Evolutionary conservation across 1,140 invertebrate species (phyloP).

Genomic region (Drosophila mauritiana): DNA sequence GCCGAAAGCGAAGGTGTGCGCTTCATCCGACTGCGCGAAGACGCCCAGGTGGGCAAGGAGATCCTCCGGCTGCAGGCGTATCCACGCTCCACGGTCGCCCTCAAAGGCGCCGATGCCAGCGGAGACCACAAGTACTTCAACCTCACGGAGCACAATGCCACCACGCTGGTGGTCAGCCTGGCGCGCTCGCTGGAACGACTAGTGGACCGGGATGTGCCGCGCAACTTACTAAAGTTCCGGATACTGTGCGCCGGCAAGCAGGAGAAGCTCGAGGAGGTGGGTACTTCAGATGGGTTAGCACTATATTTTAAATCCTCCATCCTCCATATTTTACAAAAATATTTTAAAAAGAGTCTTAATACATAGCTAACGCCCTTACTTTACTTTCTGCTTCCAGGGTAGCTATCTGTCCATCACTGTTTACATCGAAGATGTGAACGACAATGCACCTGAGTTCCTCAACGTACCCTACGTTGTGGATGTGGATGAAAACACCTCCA

Average conservation of each 20-base stretch:
- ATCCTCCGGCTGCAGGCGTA: constrained; percentile 79
- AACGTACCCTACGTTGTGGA: constrained; percentile 91
- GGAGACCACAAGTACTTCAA: constrained; percentile 83
- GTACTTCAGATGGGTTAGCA: constrained; percentile 9
- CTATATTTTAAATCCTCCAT: no score
- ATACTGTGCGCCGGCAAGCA: constrained; percentile 86
- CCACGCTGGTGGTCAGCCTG: constrained; percentile 90
- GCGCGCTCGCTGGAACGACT: constrained; percentile 91
- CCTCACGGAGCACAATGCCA: constrained; percentile 86
- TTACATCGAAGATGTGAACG: constrained; percentile 94
- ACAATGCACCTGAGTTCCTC: constrained; percentile 90
- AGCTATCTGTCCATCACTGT: constrained; percentile 91
- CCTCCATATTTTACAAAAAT: not conserved
- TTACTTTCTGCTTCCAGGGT: constrained; percentile 31
- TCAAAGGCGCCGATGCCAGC: constrained; percentile 66
- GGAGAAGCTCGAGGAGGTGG: constrained; percentile 84
- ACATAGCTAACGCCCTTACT: no score
- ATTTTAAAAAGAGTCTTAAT: not conserved
- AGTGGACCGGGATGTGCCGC: constrained; percentile 91
- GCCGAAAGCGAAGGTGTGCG: constrained; percentile 83
- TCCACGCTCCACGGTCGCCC: constrained; percentile 68
- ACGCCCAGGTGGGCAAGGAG: constrained; percentile 77
- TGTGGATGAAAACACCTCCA: constrained; percentile 92
- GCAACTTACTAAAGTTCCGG: constrained; percentile 93
- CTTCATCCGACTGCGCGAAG: constrained; percentile 81